A percentile compares a stretch with the other conserved stretches of the same genome.
These are phyloP conservation scores for Eucera pruinosa DNA, from an alignment of 2,888 invertebrate species.

Conservation along the genomic window DNA sequence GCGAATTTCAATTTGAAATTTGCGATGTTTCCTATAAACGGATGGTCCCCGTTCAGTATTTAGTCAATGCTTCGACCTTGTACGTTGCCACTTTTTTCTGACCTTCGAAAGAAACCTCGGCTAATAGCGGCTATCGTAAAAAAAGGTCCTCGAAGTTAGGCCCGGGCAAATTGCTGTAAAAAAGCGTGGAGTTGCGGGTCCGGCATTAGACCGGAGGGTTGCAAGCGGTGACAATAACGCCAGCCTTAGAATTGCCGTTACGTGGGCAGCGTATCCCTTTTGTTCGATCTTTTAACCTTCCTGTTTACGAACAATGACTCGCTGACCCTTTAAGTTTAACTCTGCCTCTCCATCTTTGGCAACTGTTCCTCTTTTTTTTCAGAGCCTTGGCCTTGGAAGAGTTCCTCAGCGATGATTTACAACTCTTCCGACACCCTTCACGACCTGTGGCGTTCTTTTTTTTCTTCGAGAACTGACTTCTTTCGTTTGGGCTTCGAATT, in stretches of 20 bases:
- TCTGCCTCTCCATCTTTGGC: constrained; percentile 30
- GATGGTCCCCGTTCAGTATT: no score
- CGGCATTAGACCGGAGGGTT: constrained; percentile 52
- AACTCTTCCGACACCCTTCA: constrained; percentile 1
- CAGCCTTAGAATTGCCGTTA: constrained; percentile 73
- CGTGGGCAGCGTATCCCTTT: constrained; percentile 66
- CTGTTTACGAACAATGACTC: constrained; percentile 61
- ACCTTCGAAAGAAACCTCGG: constrained; percentile 60
- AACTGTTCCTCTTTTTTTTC: constrained; percentile 27
- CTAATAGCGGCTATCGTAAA: constrained; percentile 73
- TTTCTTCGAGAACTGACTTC: not conserved
- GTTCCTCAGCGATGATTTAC: constrained; percentile 48
- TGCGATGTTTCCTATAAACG: no score
- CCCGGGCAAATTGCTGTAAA: constrained; percentile 79
- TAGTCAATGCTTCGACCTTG: constrained; percentile 78
- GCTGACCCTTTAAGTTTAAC: constrained; percentile 63
- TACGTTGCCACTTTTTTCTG: constrained; percentile 71
- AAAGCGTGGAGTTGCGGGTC: constrained; percentile 62
- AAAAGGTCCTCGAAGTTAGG: constrained; percentile 75
- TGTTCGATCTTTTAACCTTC: constrained; percentile 69
- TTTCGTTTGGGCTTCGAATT: no score
- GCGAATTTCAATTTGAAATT: no score
- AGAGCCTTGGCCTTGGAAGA: constrained; percentile 38
- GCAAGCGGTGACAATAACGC: constrained; percentile 68
- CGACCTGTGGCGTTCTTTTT: no score